phyloP scores from a whole-genome alignment of 2,797 vertebrate genomes.

The Muscicapa comitata region DNA sequence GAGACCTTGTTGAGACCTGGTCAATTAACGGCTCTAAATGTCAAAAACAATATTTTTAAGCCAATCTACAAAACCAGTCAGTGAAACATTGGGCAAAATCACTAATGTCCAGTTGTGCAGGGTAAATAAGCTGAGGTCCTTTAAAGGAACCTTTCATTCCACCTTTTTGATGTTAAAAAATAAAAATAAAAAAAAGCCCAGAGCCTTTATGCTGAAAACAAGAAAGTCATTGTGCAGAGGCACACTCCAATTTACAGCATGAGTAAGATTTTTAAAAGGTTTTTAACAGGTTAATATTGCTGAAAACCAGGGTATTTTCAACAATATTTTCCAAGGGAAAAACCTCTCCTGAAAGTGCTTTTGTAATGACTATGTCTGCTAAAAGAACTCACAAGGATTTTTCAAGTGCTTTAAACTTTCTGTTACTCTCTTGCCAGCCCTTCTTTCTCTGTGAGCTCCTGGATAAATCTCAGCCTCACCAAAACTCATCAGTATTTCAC shows the following conservation, averaged over 20 bases:
- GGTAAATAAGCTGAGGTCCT: neutral
- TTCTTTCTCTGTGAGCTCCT: neutral
- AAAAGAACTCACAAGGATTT: neutral
- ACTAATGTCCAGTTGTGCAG: neutral
- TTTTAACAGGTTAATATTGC: neutral
- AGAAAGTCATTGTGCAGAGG: neutral
- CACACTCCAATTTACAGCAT: neutral
- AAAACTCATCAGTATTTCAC: neutral
- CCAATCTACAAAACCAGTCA: neutral
- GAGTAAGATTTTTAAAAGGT: neutral
- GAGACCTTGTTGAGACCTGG: neutral
- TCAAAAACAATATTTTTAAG: conserved; percentile 39
- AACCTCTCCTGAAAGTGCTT: neutral
- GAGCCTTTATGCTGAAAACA: neutral
- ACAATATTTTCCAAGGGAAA: neutral
- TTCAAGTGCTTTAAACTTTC: neutral
- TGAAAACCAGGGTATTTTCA: neutral
- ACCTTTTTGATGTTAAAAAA: neutral
- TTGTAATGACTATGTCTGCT: neutral
- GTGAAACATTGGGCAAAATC: neutral
- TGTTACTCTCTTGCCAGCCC: neutral
- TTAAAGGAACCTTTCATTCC: conserved; percentile 26
- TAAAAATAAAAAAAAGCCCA: neutral
- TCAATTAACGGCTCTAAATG: conserved; percentile 51
- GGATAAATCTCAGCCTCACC: neutral